These are phyloP conservation scores for Eilema sororculum DNA, from an alignment of 2,888 invertebrate species.

Conservation along the genomic window DNA sequence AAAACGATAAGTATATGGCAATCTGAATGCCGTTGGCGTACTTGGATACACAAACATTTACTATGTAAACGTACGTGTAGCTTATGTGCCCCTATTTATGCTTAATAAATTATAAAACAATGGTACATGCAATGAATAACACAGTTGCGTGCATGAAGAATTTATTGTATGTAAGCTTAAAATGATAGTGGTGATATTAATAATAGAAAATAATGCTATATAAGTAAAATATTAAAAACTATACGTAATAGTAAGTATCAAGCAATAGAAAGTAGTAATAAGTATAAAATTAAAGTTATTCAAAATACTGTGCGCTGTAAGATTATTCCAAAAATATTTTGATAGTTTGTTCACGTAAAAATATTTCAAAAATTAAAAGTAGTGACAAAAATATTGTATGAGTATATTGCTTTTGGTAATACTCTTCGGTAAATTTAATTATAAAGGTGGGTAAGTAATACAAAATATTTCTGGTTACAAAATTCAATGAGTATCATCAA, in stretches of 20 bases:
- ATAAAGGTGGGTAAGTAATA: background rate
- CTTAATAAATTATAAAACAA: too few species aligned
- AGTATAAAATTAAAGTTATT: conserved; percentile 27
- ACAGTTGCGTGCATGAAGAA: conserved; percentile 50
- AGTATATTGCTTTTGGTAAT: background rate
- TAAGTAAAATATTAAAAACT: conserved; percentile 42
- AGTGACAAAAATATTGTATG: background rate
- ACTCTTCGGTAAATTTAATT: conserved; percentile 8
- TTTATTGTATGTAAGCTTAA: conserved; percentile 51
- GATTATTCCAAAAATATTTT: conserved; percentile 14
- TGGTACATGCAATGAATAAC: conserved; percentile 64
- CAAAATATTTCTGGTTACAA: conserved; percentile 6
- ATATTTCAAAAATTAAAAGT: conserved; percentile 1
- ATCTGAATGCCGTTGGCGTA: too few species aligned
- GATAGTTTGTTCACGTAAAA: conserved; percentile 6
- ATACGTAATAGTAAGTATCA: conserved; percentile 37
- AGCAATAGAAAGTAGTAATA: conserved; percentile 31
- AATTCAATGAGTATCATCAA: conserved; percentile 10
- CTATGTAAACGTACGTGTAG: too few species aligned
- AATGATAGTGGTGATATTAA: conserved; percentile 16
- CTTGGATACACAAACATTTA: too few species aligned
- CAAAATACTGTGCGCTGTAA: conserved; percentile 16
- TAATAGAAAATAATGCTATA: conserved; percentile 32
- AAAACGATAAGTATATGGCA: too few species aligned
- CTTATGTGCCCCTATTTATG: too few species aligned